Percentiles rank a stretch among this genome's conserved stretches.
Evolutionary conservation across 2,113 vertebrate species (phyloP).

Genomic region (Barnardius zonarius): DNA sequence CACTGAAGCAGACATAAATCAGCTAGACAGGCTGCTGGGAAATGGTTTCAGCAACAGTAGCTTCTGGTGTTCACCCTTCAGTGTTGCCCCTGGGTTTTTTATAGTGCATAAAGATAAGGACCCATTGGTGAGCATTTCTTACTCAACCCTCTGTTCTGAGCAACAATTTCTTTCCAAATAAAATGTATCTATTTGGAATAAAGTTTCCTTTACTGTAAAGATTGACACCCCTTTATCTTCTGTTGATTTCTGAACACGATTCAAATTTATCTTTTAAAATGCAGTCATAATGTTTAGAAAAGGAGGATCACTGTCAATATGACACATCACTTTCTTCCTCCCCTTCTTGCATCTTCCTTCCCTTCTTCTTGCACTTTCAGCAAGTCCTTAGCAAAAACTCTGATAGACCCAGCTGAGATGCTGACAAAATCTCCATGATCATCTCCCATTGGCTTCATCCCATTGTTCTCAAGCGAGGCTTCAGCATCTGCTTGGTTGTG

Average conservation of each 20-base stretch:
- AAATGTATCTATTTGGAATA: neutral
- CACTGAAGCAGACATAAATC: neutral
- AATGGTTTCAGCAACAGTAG: neutral
- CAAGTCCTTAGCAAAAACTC: neutral
- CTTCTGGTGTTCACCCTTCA: neutral
- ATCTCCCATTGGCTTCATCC: neutral
- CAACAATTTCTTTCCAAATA: neutral
- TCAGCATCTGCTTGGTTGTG: neutral
- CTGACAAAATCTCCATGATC: neutral
- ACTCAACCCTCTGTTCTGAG: neutral
- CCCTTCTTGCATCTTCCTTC: neutral
- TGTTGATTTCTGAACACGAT: neutral
- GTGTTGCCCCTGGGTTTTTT: neutral
- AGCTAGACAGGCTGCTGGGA: neutral
- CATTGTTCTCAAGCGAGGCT: neutral
- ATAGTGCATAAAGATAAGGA: neutral
- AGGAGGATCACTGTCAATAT: neutral
- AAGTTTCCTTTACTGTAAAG: neutral
- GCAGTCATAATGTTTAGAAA: neutral
- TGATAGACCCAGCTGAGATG: neutral
- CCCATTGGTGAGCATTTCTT: neutral
- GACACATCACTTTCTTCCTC: neutral
- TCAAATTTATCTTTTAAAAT: neutral
- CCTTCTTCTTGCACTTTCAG: neutral
- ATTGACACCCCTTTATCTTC: neutral